Conservation (phyloP, 2,113 vertebrate species). For the Cynoglossus semilaevis region DNA sequence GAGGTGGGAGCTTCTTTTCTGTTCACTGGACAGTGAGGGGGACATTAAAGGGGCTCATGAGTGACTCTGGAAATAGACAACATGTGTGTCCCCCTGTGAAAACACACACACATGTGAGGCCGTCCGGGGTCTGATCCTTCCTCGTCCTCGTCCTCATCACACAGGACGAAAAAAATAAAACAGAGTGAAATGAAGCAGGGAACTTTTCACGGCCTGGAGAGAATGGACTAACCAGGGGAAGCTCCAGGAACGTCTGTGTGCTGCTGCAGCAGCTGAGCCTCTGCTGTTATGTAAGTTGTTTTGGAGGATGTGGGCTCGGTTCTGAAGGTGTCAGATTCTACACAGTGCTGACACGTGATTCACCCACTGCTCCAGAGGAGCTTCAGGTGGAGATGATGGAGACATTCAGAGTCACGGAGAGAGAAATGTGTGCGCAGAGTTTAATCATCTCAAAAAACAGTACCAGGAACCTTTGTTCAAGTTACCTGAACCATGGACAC, state of each 20-base stretch:
- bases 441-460: too few relatives aligned
- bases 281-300: slow-evolving; percentile 46
- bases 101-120: slow-evolving; percentile 24
- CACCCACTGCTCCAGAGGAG: slow-evolving; percentile 8
- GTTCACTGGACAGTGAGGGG: slow-evolving; percentile 40
- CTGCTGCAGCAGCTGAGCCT: slow-evolving; percentile 19
- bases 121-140: slow-evolving; percentile 12
- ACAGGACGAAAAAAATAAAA: too few relatives aligned
- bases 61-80: slow-evolving; percentile 73
- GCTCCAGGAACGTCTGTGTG: too few relatives aligned
- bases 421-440: too few relatives aligned
- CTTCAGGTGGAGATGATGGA: too few relatives aligned
- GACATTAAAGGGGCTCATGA: slow-evolving; percentile 70
- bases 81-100: slow-evolving; percentile 46
- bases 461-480: too few relatives aligned
- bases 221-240: too few relatives aligned
- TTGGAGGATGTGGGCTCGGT: slow-evolving; percentile 36
- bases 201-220: too few relatives aligned
- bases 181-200: too few relatives aligned
- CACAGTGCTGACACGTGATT: slow-evolving; percentile 55
- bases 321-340: slow-evolving; percentile 62
- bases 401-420: too few relatives aligned
- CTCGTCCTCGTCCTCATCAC: too few relatives aligned
- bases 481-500: too few relatives aligned
- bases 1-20: slow-evolving; percentile 52